phyloP scores from a whole-genome alignment of 2,113 vertebrate species.

The Sminthopsis crassicaudata region DNA sequence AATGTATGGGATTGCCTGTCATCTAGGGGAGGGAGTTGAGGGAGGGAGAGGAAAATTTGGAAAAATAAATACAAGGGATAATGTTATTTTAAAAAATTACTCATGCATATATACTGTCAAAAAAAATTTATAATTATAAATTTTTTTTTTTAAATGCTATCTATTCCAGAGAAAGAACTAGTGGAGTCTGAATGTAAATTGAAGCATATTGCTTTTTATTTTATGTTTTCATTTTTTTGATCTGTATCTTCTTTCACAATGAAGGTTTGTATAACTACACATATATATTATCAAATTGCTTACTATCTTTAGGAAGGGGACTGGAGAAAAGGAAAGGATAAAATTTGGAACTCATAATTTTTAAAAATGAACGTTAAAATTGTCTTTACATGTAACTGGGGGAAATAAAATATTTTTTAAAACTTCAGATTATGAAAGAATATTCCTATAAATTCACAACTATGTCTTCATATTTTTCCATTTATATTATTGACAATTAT shows the following conservation, averaged over 20 bases:
- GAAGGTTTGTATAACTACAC: background rate
- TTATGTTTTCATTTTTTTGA: background rate
- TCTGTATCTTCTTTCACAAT: background rate
- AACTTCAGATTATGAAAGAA: background rate
- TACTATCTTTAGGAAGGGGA: background rate
- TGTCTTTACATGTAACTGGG: background rate
- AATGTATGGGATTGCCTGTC: too few species aligned
- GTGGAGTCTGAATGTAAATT: background rate
- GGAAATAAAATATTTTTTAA: background rate
- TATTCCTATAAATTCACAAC: slow-evolving; percentile 13
- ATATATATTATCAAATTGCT: background rate
- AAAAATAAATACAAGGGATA: too few species aligned
- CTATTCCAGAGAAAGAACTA: background rate
- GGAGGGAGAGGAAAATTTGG: too few species aligned
- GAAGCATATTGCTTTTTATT: background rate
- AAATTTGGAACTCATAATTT: background rate
- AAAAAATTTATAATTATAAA: too few species aligned
- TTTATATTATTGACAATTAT: slow-evolving; percentile 21
- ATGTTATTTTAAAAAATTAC: too few species aligned
- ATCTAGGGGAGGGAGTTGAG: too few species aligned
- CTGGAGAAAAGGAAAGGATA: background rate
- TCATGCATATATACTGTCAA: too few species aligned
- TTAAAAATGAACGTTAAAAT: background rate
- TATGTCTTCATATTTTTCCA: slow-evolving; percentile 23
- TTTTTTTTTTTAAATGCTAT: too few species aligned